phyloP scores from a whole-genome alignment of 1,140 invertebrate genomes.

The Idris sp. region DNA sequence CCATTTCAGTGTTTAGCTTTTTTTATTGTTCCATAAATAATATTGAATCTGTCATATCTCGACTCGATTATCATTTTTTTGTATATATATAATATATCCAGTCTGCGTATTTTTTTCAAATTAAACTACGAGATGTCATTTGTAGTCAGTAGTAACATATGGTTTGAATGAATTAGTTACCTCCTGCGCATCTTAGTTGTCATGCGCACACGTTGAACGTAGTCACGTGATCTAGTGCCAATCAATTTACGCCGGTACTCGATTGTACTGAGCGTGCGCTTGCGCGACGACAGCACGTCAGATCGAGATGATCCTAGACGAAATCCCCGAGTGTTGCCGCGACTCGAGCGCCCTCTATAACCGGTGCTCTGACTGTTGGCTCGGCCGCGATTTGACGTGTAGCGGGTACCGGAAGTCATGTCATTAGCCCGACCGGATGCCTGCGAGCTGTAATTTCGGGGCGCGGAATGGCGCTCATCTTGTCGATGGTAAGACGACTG shows the following conservation, averaged over 20 bases:
- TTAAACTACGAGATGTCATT: conserved; percentile 68
- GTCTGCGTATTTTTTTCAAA: conserved; percentile 58
- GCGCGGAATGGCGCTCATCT: conserved; percentile 74
- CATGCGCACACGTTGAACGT: conserved; percentile 76
- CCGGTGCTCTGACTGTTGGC: conserved; percentile 69
- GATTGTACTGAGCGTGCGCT: conserved; percentile 71
- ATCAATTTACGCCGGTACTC: conserved; percentile 76
- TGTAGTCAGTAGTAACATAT: conserved; percentile 70
- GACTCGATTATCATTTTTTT: conserved; percentile 65
- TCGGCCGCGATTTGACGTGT: conserved; percentile 71
- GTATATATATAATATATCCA: conserved; percentile 21
- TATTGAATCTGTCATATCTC: conserved; percentile 58
- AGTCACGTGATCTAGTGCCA: conserved; percentile 74
- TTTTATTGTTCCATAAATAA: conserved; percentile 2
- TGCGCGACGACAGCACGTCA: conserved; percentile 71
- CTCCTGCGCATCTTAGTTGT: conserved; percentile 75
- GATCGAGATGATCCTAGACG: conserved; percentile 70
- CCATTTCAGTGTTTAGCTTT: too few species aligned
- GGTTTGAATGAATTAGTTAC: conserved; percentile 74
- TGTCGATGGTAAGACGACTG: conserved; percentile 73
- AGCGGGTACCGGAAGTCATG: conserved; percentile 70
- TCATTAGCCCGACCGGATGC: conserved; percentile 71
- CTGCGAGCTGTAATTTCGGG: conserved; percentile 72
- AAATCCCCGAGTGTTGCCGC: conserved; percentile 67
- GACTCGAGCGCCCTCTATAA: conserved; percentile 72